These are phyloP conservation scores for Pyrocoelia pectoralis DNA, from an alignment of 2,888 invertebrate species.

Conservation along the genomic window DNA sequence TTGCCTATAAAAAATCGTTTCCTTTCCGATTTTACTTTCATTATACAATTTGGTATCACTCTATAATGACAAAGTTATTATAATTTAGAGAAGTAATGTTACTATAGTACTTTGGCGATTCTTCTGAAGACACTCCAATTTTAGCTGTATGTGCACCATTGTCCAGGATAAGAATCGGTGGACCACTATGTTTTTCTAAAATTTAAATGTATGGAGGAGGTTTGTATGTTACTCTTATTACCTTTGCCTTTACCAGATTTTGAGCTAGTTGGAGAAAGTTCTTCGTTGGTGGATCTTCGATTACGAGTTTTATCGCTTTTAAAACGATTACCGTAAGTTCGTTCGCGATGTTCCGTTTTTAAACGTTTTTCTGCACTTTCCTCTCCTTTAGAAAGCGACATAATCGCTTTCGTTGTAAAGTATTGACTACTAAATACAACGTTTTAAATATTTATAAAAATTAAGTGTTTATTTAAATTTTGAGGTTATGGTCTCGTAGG, in stretches of 20 bases:
- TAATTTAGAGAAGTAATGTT: neutral
- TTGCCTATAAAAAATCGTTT: conserved; percentile 92
- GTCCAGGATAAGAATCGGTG: conserved; percentile 62
- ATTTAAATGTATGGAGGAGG: neutral
- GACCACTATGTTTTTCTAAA: conserved; percentile 26
- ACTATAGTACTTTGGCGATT: conserved; percentile 68
- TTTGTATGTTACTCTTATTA: no score
- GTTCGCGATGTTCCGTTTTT: conserved; percentile 23
- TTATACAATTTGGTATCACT: conserved; percentile 92
- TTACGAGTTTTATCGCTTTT: conserved; percentile 14
- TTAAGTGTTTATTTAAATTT: no score
- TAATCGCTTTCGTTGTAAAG: neutral
- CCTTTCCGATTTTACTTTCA: conserved; percentile 97
- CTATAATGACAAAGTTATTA: conserved; percentile 53
- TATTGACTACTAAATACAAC: no score
- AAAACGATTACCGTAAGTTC: conserved; percentile 17
- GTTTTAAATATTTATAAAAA: no score
- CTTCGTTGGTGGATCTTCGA: conserved; percentile 11
- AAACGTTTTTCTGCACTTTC: conserved; percentile 16
- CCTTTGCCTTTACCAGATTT: conserved; percentile 16
- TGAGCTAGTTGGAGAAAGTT: conserved; percentile 3
- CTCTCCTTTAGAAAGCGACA: conserved; percentile 16
- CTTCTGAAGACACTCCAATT: conserved; percentile 77
- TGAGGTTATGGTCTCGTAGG: no score
- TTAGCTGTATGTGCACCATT: conserved; percentile 91